A percentile compares a stretch with the other conserved stretches of the same genome.
Conservation (phyloP, 2,113 vertebrate species). For the Ictalurus furcatus region DNA sequence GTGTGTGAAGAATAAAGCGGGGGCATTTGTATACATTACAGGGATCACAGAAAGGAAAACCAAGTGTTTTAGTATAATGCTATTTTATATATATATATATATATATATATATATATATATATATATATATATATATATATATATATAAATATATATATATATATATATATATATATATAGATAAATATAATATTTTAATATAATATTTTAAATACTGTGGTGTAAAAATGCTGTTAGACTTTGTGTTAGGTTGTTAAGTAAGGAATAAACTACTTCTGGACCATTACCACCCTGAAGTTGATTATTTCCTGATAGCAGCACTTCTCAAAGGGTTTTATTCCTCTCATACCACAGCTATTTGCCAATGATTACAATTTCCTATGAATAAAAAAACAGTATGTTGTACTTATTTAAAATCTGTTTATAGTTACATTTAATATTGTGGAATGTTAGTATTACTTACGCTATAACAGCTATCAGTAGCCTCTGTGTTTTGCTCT, state of each 20-base stretch:
- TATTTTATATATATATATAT: not conserved
- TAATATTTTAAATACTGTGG: not conserved
- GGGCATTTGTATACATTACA: not conserved
- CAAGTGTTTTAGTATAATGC: not conserved
- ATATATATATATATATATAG: too few relatives aligned
- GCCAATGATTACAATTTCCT: not conserved
- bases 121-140: too few relatives aligned
- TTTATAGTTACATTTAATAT: not conserved
- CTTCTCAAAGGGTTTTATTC: not conserved
- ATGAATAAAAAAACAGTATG: not conserved
- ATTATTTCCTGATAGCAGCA: not conserved
- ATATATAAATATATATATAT: too few relatives aligned
- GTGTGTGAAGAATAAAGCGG: not conserved
- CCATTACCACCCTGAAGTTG: not conserved
- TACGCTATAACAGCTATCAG: not conserved
- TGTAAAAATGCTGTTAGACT: not conserved
- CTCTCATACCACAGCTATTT: not conserved
- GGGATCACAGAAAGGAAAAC: conserved; percentile 5
- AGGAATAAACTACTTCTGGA: not conserved
- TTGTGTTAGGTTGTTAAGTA: not conserved
- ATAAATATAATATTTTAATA: too few relatives aligned
- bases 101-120: too few relatives aligned
- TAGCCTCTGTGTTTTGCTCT: not conserved
- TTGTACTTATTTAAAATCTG: not conserved
- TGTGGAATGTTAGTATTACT: not conserved